Evolutionary conservation across 1,140 invertebrate species (phyloP), one percentile per base, ranked within the genome.

Genomic region (Drosophila tsacasi): DNA sequence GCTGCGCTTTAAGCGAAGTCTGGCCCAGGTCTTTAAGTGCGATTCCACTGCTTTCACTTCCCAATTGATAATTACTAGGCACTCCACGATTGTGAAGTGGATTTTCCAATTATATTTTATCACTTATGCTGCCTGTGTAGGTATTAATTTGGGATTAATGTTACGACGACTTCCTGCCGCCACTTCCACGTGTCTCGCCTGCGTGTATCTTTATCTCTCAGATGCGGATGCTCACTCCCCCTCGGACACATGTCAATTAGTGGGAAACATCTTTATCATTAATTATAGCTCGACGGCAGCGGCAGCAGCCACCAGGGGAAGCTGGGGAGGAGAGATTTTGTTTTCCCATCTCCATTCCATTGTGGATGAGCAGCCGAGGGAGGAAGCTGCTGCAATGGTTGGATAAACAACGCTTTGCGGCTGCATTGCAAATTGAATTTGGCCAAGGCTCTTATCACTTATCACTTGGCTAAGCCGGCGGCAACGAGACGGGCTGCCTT

Each of bases 81-180:
- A 23, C 27, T 52, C 44, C 35, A 13, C n/a, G 46, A 50, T 39
- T 61, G 15, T 60, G 39, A 62, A 81, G 83, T 76, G 75, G 74
- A 85, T 81, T 85, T 80, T 79, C 81, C 64, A 75, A 86, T 78
- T 79, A 74, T 55, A 71, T 74, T 75, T 81, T 81, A 85, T 82
- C 69, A 74, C 66, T 84, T 81, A 80, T 77, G 54, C 68, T 55
- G 60, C 46, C 52, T 30, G 44, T 68, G 32, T 49, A 52, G 68
- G 61, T 68, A 86, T 82, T 82, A 67, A 79, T 68, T 44, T 64
- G 47, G 60, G 39, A 81, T 81, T 81, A 85, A 64, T 57, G 57
- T 39, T 57, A 57, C 54, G 32, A 37, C 40, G 32, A 68, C 44
- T 63, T 32, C 47, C 37, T 40, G 32, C 47, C 44, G 30, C 49